These are phyloP conservation scores for Drosophila navojoa DNA, from an alignment of 1,140 invertebrate genomes.

Conservation along the genomic window DNA sequence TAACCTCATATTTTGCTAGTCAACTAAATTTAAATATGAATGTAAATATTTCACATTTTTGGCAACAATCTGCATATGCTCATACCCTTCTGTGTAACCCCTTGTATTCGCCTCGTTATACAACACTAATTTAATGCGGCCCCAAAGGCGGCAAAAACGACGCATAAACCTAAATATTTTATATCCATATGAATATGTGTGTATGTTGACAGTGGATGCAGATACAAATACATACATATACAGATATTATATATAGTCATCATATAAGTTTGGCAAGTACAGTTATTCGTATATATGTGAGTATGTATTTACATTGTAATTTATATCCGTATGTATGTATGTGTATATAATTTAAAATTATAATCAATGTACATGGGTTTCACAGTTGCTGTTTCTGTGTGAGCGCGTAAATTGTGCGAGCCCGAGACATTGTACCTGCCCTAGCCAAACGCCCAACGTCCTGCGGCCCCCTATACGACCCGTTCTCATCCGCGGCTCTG, in stretches of 20 bases:
- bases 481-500: conserved; percentile 33
- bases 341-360: conserved; percentile 77
- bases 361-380: conserved; percentile 74
- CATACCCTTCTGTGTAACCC: conserved; percentile 20
- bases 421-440: conserved; percentile 74
- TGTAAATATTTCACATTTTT: conserved; percentile 41
- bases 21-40: background rate
- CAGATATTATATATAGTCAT: conserved; percentile 31
- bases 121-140: conserved; percentile 70
- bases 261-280: conserved; percentile 52
- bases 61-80: conserved; percentile 39
- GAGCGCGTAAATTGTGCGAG: conserved; percentile 70
- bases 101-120: conserved; percentile 42
- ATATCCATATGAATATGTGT: conserved; percentile 44
- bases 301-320: conserved; percentile 22
- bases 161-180: conserved; percentile 75
- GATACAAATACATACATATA: conserved; percentile 16
- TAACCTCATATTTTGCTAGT: conserved; percentile 30
- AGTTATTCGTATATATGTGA: conserved; percentile 40
- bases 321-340: conserved; percentile 20
- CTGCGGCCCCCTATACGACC: conserved; percentile 1
- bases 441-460: conserved; percentile 9
- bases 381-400: conserved; percentile 30
- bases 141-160: conserved; percentile 62
- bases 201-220: conserved; percentile 40